These are phyloP conservation scores for Varanus salvator DNA, from an alignment of 2,113 vertebrate genomes.

Conservation along the genomic window DNA sequence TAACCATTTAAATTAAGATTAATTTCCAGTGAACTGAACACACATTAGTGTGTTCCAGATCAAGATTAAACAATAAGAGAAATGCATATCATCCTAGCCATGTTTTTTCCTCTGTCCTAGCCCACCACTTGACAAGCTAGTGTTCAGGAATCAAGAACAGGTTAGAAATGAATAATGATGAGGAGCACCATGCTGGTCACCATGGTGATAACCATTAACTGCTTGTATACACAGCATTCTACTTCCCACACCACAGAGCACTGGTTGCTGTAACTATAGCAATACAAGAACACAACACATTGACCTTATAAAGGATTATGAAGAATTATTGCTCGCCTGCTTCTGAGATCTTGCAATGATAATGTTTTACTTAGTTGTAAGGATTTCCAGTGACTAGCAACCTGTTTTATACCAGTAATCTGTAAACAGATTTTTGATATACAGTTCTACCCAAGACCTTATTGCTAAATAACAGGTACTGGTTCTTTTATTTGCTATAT, in stretches of 20 bases:
- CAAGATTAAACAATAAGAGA: not conserved
- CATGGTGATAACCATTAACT: conserved; percentile 18
- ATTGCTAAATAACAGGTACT: not conserved
- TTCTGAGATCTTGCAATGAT: no score
- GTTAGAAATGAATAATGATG: not conserved
- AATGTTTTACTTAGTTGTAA: not conserved
- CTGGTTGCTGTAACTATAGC: conserved; percentile 4
- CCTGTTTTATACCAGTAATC: not conserved
- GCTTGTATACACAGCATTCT: not conserved
- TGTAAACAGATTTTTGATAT: not conserved
- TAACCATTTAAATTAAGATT: not conserved
- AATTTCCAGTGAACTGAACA: not conserved
- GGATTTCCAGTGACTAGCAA: not conserved
- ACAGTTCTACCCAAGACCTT: not conserved
- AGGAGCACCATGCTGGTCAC: not conserved
- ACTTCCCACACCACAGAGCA: not conserved
- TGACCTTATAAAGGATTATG: not conserved
- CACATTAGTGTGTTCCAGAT: not conserved
- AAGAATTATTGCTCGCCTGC: not conserved
- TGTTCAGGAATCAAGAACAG: not conserved
- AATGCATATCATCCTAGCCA: not conserved
- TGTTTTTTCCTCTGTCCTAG: not conserved
- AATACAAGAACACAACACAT: not conserved
- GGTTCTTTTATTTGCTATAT: not conserved
- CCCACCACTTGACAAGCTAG: not conserved